Conservation (phyloP, 2,888 invertebrate genomes). For the Nymphalis polychloros region DNA sequence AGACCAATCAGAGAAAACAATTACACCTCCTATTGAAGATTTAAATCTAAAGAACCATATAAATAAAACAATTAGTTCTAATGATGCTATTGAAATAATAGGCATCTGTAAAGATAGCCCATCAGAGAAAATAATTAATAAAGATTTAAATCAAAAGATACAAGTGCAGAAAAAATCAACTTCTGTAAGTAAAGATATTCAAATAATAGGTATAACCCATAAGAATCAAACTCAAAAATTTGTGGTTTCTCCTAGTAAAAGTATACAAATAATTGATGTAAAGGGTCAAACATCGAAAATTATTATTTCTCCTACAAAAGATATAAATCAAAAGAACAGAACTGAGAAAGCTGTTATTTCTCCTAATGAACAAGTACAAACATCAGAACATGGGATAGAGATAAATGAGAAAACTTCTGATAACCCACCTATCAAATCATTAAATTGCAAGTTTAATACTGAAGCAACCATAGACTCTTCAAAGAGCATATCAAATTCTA, state of each 20-base stretch:
- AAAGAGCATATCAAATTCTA: slow-evolving; percentile 2
- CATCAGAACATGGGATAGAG: neutral
- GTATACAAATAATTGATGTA: slow-evolving; percentile 3
- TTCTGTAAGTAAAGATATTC: slow-evolving; percentile 5
- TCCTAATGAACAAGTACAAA: slow-evolving; percentile 14
- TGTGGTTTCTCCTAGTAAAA: slow-evolving; percentile 1
- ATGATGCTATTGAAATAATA: neutral
- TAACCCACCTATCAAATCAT: neutral
- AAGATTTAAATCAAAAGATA: slow-evolving; percentile 7
- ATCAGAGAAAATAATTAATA: neutral
- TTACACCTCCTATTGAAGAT: neutral
- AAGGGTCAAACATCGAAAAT: slow-evolving; percentile 9
- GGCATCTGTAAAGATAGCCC: neutral
- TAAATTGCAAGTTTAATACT: slow-evolving; percentile 18
- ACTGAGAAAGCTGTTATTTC: slow-evolving; percentile 9
- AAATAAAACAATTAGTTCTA: neutral
- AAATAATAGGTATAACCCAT: neutral
- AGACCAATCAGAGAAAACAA: neutral
- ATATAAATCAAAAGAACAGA: neutral
- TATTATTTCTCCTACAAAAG: slow-evolving; percentile 7
- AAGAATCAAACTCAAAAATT: neutral
- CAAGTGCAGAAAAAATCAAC: neutral
- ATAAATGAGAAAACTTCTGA: slow-evolving; percentile 10
- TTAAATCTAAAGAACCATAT: neutral
- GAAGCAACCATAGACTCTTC: slow-evolving; percentile 50